phyloP scores from a whole-genome alignment of 2,888 invertebrate species.

The Agrochola lota region DNA sequence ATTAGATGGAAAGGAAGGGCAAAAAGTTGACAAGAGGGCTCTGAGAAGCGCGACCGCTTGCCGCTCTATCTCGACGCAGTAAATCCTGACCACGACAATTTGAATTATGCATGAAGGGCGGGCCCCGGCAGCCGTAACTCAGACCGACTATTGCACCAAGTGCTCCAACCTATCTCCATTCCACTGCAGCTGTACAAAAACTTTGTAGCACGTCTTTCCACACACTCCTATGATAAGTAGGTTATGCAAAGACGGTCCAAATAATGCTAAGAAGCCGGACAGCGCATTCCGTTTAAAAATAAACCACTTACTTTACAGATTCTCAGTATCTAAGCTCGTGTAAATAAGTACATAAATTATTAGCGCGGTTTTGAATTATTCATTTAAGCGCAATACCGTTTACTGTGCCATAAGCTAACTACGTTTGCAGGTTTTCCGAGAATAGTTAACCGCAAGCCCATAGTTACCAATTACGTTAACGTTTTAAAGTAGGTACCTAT shows the following conservation, averaged over 20 bases:
- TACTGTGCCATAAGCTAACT: conserved; percentile 68
- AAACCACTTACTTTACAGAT: conserved; percentile 61
- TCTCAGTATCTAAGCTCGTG: conserved; percentile 64
- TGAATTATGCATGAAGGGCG: conserved; percentile 85
- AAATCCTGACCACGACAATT: conserved; percentile 78
- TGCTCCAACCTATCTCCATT: conserved; percentile 49
- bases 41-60: conserved; percentile 66
- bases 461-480: conserved; percentile 65
- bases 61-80: conserved; percentile 68
- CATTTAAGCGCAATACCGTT: conserved; percentile 75
- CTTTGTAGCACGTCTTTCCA: conserved; percentile 22
- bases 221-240: conserved; percentile 24
- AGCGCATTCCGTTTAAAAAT: conserved; percentile 52
- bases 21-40: conserved; percentile 78
- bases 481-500: conserved; percentile 46
- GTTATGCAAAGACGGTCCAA: conserved; percentile 45
- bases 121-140: conserved; percentile 65
- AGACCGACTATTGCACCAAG: conserved; percentile 63
- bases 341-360: conserved; percentile 66
- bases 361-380: conserved; percentile 76
- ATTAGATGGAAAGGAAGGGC: conserved; percentile 81
- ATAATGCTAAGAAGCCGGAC: conserved; percentile 30
- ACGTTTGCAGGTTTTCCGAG: conserved; percentile 71
- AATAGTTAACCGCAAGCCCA: conserved; percentile 66
- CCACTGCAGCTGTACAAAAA: conserved; percentile 31